Evolutionary conservation across 2,113 vertebrate species (phyloP).

Genomic region (Corythornis vintsioides): DNA sequence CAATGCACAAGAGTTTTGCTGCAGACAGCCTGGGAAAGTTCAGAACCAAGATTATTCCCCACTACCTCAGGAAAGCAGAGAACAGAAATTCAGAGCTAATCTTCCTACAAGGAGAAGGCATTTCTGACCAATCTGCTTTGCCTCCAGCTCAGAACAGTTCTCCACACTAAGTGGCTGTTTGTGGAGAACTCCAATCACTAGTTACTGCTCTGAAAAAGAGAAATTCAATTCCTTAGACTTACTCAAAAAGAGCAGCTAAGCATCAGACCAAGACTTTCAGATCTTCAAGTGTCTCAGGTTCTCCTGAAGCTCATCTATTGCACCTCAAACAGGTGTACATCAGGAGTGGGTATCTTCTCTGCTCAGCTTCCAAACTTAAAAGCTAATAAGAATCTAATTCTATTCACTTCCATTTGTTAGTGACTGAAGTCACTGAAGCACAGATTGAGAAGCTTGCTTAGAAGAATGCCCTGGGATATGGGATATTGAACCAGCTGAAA

Average conservation of each 20-base stretch:
- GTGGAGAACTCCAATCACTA: neutral
- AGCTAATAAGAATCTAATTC: neutral
- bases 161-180: neutral
- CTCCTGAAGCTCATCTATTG: neutral
- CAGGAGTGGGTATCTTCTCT: neutral
- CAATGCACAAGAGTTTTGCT: accelerated
- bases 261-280: neutral
- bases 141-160: neutral
- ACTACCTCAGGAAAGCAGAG: neutral
- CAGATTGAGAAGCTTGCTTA: neutral
- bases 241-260: neutral
- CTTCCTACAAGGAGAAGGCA: neutral
- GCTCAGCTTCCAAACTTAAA: neutral
- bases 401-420: neutral
- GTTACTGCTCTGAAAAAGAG: neutral
- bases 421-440: neutral
- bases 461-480: neutral
- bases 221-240: neutral
- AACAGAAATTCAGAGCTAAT: neutral
- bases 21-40: neutral
- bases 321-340: neutral
- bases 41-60: neutral
- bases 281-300: neutral
- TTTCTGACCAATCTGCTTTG: neutral
- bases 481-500: neutral